These are phyloP conservation scores for Cyrtorhinus lividipennis DNA, from an alignment of 1,140 invertebrate genomes.

Conservation along the genomic window DNA sequence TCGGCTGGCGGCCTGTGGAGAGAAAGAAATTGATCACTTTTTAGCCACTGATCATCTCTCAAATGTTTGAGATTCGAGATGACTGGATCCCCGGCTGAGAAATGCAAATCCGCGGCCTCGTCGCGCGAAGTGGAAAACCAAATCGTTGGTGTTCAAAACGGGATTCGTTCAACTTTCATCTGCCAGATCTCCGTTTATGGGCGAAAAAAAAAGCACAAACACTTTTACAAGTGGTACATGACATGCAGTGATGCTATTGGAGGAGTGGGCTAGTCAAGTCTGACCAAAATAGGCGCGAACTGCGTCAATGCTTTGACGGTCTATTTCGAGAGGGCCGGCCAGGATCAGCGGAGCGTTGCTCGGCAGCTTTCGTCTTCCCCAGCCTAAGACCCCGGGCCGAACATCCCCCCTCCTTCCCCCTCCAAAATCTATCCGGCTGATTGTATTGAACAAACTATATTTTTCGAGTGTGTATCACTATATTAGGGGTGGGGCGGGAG, in stretches of 20 bases:
- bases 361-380: background rate
- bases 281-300: constrained; percentile 23
- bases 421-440: too few species aligned
- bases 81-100: too few species aligned
- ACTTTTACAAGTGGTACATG: background rate
- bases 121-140: too few species aligned
- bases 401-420: too few species aligned
- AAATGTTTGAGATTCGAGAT: background rate
- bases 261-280: constrained; percentile 7
- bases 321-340: constrained; percentile 15
- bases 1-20: constrained; percentile 20
- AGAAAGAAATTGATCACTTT: background rate
- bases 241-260: background rate
- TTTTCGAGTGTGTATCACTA: too few species aligned
- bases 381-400: too few species aligned
- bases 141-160: too few species aligned
- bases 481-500: too few species aligned
- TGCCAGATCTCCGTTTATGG: background rate
- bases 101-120: too few species aligned
- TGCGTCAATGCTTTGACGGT: constrained; percentile 17
- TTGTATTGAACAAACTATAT: too few species aligned
- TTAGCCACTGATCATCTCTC: background rate
- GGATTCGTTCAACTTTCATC: too few species aligned
- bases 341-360: background rate
- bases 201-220: constrained; percentile 9